Evolutionary conservation across 1,140 invertebrate genomes (phyloP).

Genomic region (Nebria ingens): DNA sequence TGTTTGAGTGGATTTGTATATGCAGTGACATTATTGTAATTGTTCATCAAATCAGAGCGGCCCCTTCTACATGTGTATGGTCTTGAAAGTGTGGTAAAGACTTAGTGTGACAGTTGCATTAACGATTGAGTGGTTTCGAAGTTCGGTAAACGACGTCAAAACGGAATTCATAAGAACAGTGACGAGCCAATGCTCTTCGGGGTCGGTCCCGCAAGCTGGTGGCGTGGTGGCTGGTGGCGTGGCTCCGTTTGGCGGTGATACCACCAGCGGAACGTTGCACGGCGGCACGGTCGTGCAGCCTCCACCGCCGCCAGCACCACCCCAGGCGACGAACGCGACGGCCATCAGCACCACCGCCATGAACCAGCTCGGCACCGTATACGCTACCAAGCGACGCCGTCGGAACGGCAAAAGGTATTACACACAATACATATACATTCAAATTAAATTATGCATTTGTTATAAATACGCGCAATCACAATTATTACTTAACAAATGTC

Average conservation of each 20-base stretch:
- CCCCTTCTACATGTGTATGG: too few relatives aligned
- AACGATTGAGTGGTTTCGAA: too few relatives aligned
- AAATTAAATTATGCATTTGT: too few relatives aligned
- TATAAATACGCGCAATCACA: too few relatives aligned
- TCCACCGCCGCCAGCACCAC: conserved; percentile 21
- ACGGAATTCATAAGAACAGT: conserved; percentile 30
- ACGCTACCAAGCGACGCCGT: conserved; percentile 84
- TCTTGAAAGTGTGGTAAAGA: too few relatives aligned
- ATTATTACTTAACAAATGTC: too few relatives aligned
- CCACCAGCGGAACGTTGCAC: conserved; percentile 26
- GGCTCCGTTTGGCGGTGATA: conserved; percentile 28
- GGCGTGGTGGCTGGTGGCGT: conserved; percentile 19
- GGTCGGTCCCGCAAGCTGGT: conserved; percentile 19
- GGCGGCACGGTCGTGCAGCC: conserved; percentile 30
- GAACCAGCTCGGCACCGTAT: conserved; percentile 87
- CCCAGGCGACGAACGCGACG: conserved; percentile 26
- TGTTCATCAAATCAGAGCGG: too few relatives aligned
- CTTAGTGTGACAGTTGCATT: too few relatives aligned
- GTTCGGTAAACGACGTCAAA: conserved; percentile 19
- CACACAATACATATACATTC: too few relatives aligned
- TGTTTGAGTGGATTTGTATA: too few relatives aligned
- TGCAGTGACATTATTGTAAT: too few relatives aligned
- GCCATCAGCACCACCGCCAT: conserved; percentile 45
- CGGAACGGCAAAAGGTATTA: conserved; percentile 89
- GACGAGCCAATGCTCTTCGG: conserved; percentile 32